A percentile compares a stretch with the other conserved stretches of the same genome.
phyloP scores from a whole-genome alignment of 2,797 vertebrate species.

The Onychomys leucogaster region DNA sequence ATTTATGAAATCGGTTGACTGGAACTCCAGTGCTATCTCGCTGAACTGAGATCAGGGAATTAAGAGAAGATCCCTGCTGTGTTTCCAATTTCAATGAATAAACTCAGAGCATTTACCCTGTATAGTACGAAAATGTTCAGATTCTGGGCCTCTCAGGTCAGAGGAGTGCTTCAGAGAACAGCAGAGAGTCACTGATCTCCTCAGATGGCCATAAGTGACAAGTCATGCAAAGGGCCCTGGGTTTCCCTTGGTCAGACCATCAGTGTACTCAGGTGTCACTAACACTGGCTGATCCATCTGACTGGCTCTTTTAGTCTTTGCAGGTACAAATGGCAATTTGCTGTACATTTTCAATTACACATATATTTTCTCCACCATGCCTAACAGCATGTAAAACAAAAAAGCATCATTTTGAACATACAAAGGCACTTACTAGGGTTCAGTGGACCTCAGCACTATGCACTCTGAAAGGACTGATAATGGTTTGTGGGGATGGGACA shows the following conservation, averaged over 20 bases:
- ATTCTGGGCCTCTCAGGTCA: slow-evolving; percentile 81
- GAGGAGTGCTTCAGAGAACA: slow-evolving; percentile 82
- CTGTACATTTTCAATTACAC: slow-evolving; percentile 93
- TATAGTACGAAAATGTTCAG: slow-evolving; percentile 86
- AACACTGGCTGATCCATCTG: slow-evolving; percentile 89
- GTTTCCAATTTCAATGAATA: slow-evolving; percentile 81
- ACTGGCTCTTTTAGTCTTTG: slow-evolving; percentile 87
- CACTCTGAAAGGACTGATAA: slow-evolving; percentile 90
- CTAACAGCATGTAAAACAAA: slow-evolving; percentile 94
- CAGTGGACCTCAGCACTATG: slow-evolving; percentile 88
- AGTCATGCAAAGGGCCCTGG: slow-evolving; percentile 94
- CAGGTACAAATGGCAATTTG: slow-evolving; percentile 97
- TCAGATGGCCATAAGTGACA: slow-evolving; percentile 91
- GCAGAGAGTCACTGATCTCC: slow-evolving; percentile 91
- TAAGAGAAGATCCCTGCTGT: slow-evolving; percentile 85
- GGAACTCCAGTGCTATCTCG: slow-evolving; percentile 47
- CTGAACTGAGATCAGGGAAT: slow-evolving; percentile 76
- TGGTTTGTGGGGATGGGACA: slow-evolving; percentile 87
- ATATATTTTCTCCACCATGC: slow-evolving; percentile 89
- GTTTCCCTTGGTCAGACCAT: slow-evolving; percentile 87
- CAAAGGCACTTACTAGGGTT: slow-evolving; percentile 90
- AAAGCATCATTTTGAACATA: slow-evolving; percentile 90
- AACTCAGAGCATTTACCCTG: slow-evolving; percentile 83
- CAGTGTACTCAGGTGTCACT: slow-evolving; percentile 94
- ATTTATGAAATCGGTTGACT: slow-evolving; percentile 70